These are phyloP conservation scores for Myotis findleyi DNA, from an alignment of 2,797 vertebrate genomes.

Conservation along the genomic window DNA sequence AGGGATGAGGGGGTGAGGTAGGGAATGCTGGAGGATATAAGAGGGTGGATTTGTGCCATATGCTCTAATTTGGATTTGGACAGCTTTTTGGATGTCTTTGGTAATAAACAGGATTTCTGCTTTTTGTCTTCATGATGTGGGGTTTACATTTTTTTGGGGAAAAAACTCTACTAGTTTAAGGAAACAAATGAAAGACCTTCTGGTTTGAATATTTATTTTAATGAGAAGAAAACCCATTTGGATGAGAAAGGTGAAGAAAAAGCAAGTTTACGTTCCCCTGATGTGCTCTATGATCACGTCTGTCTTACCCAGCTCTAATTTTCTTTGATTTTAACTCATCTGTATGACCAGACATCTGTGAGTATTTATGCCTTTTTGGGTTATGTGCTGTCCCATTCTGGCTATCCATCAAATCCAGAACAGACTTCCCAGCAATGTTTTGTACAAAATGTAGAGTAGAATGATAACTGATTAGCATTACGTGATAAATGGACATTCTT, in stretches of 20 bases:
- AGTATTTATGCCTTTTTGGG: slow-evolving; percentile 84
- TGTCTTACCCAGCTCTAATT: slow-evolving; percentile 75
- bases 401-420: slow-evolving; percentile 82
- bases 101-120: slow-evolving; percentile 81
- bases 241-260: slow-evolving; percentile 77
- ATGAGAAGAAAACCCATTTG: slow-evolving; percentile 69
- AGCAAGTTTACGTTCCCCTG: slow-evolving; percentile 67
- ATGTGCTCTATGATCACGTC: slow-evolving; percentile 71
- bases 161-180: slow-evolving; percentile 52
- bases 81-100: slow-evolving; percentile 68
- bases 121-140: slow-evolving; percentile 77
- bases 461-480: slow-evolving; percentile 84
- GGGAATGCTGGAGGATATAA: neutral
- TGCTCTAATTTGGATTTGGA: slow-evolving; percentile 73
- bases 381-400: slow-evolving; percentile 78
- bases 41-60: slow-evolving; percentile 53
- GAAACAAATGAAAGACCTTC: slow-evolving; percentile 75
- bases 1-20: neutral
- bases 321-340: slow-evolving; percentile 81
- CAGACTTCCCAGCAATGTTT: slow-evolving; percentile 79
- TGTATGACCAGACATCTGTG: slow-evolving; percentile 82
- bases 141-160: slow-evolving; percentile 67
- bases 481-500: slow-evolving; percentile 83
- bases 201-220: slow-evolving; percentile 79
- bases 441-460: slow-evolving; percentile 80